Evolutionary conservation across 2,888 invertebrate genomes (phyloP), one percentile per base, ranked within the genome.

Genomic region (Axea sp.): DNA sequence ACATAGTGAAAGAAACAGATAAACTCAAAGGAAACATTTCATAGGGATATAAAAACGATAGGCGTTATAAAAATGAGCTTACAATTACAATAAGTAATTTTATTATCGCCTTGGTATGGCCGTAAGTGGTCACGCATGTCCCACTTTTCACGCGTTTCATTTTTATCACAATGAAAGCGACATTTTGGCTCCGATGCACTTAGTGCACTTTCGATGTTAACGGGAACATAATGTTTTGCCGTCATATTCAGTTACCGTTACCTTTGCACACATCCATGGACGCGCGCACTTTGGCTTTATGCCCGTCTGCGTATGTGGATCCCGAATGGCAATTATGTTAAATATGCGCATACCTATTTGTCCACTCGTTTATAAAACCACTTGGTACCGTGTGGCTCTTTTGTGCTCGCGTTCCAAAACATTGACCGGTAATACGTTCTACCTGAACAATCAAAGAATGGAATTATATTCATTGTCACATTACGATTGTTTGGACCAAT

Each of bases 241-340:
- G 30, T 33, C 51, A 64, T 57, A 73, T 62, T 33, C 51, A 12
- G 41, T 53, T 80, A 81, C 82, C 81, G 82, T 82, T 82, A 82
- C 76, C 73, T 73, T 45, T 14, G 17, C 39, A 33, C 35, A 47
- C 30, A 17, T 11, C 19, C 31, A 35, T 11, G 22, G 17, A 19
- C 8, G 22, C 6, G 77, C 78, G 76, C 77, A 80, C 80, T 81
- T 81, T 78, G 79, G 78, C 81, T 82, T 77, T 79, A 74, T 73
- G 77, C 59, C 51, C 68, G 68, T 59, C 51, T 78, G 77, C 80
- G 73, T 79, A 81, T 78, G 80, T 81, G 76, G 79, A 79, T 79
- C 77, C 76, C 65, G 19, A 65, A 55, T 47, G 76, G 41, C 69
- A 65, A 69, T 78, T 77, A 78, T 76, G 77, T 75, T 80, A 80